These are phyloP conservation scores for Drosophila baimaii DNA, from an alignment of 1,140 invertebrate species.

Conservation along the genomic window DNA sequence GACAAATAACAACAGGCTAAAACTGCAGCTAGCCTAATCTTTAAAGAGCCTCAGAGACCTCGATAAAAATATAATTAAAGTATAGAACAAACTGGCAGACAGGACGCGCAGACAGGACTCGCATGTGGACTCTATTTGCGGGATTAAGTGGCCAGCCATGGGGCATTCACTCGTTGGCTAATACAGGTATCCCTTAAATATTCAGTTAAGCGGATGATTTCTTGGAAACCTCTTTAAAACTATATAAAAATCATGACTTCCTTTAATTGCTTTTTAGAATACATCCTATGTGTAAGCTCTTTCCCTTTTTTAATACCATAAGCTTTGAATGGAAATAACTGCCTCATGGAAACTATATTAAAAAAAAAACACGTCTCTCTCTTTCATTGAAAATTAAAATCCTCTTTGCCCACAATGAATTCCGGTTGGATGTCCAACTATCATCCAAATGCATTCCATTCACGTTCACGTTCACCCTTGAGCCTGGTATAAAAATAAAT, in stretches of 20 bases:
- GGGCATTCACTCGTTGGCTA: not conserved
- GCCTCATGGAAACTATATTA: conserved; percentile 4
- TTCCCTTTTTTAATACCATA: conserved; percentile 1
- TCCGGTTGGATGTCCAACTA: conserved; percentile 2
- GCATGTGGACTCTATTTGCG: conserved; percentile 5
- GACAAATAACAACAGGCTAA: conserved; percentile 37
- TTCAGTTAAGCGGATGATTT: not conserved
- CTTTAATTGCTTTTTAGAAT: not conserved
- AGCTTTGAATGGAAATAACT: not conserved
- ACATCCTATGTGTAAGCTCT: too few relatives aligned
- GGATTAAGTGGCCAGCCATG: conserved; percentile 13
- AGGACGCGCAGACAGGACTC: conserved; percentile 3
- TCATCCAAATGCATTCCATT: conserved; percentile 33
- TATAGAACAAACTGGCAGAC: conserved; percentile 8
- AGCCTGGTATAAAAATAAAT: conserved; percentile 56
- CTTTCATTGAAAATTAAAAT: conserved; percentile 23
- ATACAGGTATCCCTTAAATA: not conserved
- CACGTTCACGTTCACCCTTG: conserved; percentile 28
- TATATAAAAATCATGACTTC: not conserved
- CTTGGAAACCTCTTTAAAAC: not conserved
- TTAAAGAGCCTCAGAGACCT: conserved; percentile 9
- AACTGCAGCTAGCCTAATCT: conserved; percentile 38
- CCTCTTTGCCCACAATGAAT: conserved; percentile 1
- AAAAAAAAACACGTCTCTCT: conserved; percentile 1
- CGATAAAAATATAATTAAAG: conserved; percentile 65